phyloP scores from a whole-genome alignment of 1,140 invertebrate genomes.

The Lanistes nyassanus region DNA sequence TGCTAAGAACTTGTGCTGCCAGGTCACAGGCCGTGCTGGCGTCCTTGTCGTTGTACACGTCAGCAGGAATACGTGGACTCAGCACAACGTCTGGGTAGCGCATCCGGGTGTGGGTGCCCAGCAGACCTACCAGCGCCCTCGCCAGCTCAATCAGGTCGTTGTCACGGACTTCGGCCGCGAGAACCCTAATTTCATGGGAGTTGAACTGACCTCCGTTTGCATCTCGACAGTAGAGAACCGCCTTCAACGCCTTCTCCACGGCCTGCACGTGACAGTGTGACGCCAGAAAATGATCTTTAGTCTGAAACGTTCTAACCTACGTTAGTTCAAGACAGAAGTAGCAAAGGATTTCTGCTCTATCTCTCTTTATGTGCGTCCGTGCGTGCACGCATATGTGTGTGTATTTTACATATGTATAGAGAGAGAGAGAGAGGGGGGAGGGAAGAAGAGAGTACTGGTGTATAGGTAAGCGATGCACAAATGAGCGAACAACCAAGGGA shows the following conservation, averaged over 20 bases:
- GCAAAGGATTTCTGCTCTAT: too few relatives aligned
- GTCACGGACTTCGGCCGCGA: not conserved
- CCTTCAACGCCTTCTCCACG: slow-evolving; percentile 33
- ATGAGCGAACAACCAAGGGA: not conserved
- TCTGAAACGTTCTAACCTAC: too few relatives aligned
- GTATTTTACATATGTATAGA: too few relatives aligned
- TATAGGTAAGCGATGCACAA: too few relatives aligned
- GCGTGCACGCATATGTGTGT: too few relatives aligned
- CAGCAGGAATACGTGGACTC: slow-evolving; percentile 15
- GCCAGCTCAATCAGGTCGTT: slow-evolving; percentile 7
- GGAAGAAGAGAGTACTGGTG: too few relatives aligned
- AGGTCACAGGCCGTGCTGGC: slow-evolving; percentile 7
- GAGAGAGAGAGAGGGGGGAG: too few relatives aligned
- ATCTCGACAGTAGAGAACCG: slow-evolving; percentile 24
- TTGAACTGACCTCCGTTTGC: not conserved
- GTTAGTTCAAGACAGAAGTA: too few relatives aligned
- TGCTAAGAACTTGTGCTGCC: slow-evolving; percentile 6
- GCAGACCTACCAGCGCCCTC: not conserved
- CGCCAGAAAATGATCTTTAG: too few relatives aligned
- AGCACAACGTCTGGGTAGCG: slow-evolving; percentile 26
- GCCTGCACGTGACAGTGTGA: slow-evolving; percentile 9
- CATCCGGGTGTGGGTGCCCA: slow-evolving; percentile 24
- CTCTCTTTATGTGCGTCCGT: too few relatives aligned
- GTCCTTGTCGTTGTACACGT: slow-evolving; percentile 19
- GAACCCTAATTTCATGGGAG: not conserved